These are phyloP conservation scores for Tetrao urogallus DNA, from an alignment of 2,113 vertebrate species.

Conservation along the genomic window DNA sequence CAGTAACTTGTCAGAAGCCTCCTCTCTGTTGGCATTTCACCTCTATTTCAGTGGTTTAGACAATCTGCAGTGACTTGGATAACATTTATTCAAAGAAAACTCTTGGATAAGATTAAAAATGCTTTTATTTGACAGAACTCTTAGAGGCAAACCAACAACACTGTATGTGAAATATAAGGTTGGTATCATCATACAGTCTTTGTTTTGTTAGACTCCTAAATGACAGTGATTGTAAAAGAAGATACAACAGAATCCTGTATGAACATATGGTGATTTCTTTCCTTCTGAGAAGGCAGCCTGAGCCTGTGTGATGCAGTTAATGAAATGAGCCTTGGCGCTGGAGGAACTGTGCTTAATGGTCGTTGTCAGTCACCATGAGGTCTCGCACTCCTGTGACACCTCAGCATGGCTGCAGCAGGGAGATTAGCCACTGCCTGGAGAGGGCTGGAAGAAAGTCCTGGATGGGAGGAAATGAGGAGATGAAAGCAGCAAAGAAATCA, in stretches of 20 bases:
- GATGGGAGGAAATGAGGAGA: slow-evolving; percentile 53
- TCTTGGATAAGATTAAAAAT: neutral
- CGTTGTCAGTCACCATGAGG: slow-evolving; percentile 48
- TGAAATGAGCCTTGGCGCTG: slow-evolving; percentile 2
- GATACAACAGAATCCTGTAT: neutral
- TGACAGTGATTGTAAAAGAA: neutral
- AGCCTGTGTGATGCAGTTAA: slow-evolving; percentile 23
- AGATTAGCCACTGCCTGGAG: slow-evolving; percentile 50
- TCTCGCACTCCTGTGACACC: slow-evolving; percentile 22
- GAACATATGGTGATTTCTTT: neutral
- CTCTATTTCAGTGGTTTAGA: neutral
- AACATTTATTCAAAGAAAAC: neutral
- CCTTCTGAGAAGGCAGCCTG: neutral
- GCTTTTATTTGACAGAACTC: neutral
- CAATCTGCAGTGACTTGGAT: neutral
- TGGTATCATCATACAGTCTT: neutral
- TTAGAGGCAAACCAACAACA: neutral
- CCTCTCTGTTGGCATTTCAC: slow-evolving; percentile 1
- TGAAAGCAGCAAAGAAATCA: slow-evolving; percentile 25
- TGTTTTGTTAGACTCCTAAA: neutral
- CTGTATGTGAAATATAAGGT: neutral
- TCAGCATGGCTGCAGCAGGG: slow-evolving; percentile 29
- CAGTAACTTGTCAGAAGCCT: neutral
- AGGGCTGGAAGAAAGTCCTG: slow-evolving; percentile 31
- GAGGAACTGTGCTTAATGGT: slow-evolving; percentile 1